Percentiles rank a stretch among this genome's conserved stretches.
Evolutionary conservation across 2,797 vertebrate species (phyloP).

Genomic region (Pipistrellus kuhlii): DNA sequence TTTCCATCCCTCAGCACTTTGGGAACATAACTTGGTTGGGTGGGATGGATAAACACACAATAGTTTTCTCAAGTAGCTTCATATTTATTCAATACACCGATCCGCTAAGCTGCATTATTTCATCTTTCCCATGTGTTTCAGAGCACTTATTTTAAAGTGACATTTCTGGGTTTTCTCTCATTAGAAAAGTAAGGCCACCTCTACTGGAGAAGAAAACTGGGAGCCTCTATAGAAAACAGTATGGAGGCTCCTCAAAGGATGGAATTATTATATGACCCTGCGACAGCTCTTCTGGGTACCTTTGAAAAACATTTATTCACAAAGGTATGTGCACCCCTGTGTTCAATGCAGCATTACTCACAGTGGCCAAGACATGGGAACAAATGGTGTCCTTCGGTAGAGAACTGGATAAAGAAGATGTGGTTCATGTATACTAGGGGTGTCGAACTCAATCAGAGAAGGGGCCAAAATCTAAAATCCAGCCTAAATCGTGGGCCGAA

Average conservation of each 20-base stretch:
- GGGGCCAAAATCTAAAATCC: too few relatives aligned
- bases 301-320: background rate
- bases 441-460: too few relatives aligned
- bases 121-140: background rate
- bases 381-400: background rate
- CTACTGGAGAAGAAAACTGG: background rate
- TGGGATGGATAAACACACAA: background rate
- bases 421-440: too few relatives aligned
- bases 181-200: background rate
- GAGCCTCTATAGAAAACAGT: background rate
- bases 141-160: slow-evolving; percentile 20
- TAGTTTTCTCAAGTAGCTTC: background rate
- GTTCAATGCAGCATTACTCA: background rate
- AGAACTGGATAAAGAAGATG: background rate
- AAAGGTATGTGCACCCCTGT: background rate
- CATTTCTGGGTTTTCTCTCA: slow-evolving; percentile 8
- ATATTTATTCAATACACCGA: background rate
- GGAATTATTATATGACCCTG: background rate
- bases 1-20: background rate
- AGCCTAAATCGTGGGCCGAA: too few relatives aligned
- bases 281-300: background rate
- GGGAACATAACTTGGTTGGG: background rate
- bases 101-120: background rate
- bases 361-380: background rate
- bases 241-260: background rate